Percentiles rank a stretch among this genome's conserved stretches.
phyloP scores from a whole-genome alignment of 37 sponge, comb jelly and placozoan species.

The Chondrilla cf. caribensis region DNA sequence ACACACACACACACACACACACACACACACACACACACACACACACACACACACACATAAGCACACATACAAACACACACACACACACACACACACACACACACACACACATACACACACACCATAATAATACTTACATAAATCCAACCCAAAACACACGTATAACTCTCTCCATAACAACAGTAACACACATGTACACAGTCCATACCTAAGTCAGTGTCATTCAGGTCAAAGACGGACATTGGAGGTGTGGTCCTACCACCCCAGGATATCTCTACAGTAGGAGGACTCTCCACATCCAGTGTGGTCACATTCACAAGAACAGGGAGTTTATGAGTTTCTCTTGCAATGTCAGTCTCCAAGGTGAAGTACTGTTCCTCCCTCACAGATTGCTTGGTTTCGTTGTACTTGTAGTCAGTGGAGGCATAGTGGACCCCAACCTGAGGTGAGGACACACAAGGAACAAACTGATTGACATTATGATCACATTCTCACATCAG shows the following conservation, averaged over 20 bases:
- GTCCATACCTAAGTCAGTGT: not conserved
- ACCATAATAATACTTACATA: no score
- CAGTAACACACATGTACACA: no score
- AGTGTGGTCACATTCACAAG: not conserved
- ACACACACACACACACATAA: no score
- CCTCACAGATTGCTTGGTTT: conserved; percentile 42
- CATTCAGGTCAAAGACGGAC: not conserved
- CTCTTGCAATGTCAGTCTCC: conserved; percentile 27
- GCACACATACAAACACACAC: no score
- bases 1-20: no score
- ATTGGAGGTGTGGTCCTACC: not conserved
- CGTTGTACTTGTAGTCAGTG: conserved; percentile 32
- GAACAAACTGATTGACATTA: no score
- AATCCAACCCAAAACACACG: no score
- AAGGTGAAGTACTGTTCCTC: conserved; percentile 41
- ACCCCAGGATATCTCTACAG: conserved; percentile 29
- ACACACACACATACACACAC: no score
- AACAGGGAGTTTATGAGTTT: conserved; percentile 39
- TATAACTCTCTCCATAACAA: no score
- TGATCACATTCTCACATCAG: no score
- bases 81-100: no score
- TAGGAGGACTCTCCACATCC: not conserved
- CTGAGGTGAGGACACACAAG: conserved; percentile 11
- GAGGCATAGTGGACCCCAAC: conserved; percentile 54
- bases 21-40: no score